phyloP scores from a whole-genome alignment of 1,140 invertebrate species.

The Drosophila baimaii region DNA sequence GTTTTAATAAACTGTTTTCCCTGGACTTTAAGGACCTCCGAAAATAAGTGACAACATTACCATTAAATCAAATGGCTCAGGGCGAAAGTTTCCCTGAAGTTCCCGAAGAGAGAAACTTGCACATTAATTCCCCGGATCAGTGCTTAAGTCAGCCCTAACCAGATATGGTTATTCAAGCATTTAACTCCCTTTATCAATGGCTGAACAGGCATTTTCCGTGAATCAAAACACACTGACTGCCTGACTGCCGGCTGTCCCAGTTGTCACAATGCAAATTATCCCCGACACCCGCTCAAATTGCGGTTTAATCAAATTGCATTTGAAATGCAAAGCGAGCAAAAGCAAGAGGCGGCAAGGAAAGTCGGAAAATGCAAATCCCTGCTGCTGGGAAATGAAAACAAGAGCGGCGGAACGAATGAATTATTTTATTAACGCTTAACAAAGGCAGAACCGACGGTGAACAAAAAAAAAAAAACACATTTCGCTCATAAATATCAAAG shows the following conservation, averaged over 20 bases:
- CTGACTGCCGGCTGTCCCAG: slow-evolving; percentile 31
- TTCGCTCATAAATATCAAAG: slow-evolving; percentile 46
- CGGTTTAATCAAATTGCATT: slow-evolving; percentile 58
- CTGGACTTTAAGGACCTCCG: slow-evolving; percentile 30
- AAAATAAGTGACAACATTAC: slow-evolving; percentile 55
- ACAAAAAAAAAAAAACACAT: background rate
- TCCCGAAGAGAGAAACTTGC: background rate
- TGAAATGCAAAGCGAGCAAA: slow-evolving; percentile 21
- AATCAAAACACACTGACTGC: slow-evolving; percentile 51
- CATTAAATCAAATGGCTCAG: slow-evolving; percentile 48
- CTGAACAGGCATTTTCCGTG: background rate
- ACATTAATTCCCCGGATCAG: background rate
- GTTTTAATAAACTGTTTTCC: slow-evolving; percentile 49
- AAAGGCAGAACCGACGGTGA: slow-evolving; percentile 10
- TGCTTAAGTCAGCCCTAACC: background rate
- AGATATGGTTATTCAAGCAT: background rate
- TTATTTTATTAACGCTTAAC: slow-evolving; percentile 52
- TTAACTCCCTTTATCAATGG: background rate
- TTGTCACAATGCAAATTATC: slow-evolving; percentile 52
- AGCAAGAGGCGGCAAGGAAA: slow-evolving; percentile 5
- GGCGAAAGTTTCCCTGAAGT: slow-evolving; percentile 10
- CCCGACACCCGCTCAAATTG: slow-evolving; percentile 32
- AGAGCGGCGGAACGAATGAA: slow-evolving; percentile 30
- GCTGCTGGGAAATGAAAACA: slow-evolving; percentile 28
- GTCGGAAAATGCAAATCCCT: slow-evolving; percentile 34